Percentiles rank a stretch among this genome's conserved stretches.
phyloP scores from a whole-genome alignment of 2,797 vertebrate species.

The Myiothlypis chrysogaster region DNA sequence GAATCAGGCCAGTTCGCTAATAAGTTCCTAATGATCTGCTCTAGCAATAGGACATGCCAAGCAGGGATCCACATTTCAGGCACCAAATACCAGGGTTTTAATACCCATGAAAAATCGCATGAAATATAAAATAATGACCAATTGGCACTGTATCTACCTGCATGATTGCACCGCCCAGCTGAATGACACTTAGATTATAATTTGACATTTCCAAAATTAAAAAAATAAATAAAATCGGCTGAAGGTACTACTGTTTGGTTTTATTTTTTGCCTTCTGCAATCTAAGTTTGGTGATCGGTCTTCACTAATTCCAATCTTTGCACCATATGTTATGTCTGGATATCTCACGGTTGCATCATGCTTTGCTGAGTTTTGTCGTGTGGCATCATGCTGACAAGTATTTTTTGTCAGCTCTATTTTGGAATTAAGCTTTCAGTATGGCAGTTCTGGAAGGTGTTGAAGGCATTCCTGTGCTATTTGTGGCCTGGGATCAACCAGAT shows the following conservation, averaged over 20 bases:
- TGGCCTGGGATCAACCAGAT: constrained; percentile 88
- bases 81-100: constrained; percentile 32
- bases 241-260: constrained; percentile 48
- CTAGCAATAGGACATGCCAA: not conserved
- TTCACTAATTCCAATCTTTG: constrained; percentile 55
- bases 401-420: constrained; percentile 87
- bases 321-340: constrained; percentile 70
- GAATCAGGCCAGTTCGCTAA: constrained; percentile 44
- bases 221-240: not conserved
- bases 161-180: not conserved
- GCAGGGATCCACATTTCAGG: not conserved
- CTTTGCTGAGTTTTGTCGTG: constrained; percentile 75
- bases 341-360: constrained; percentile 82
- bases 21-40: constrained; percentile 23
- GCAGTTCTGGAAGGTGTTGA: constrained; percentile 88
- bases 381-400: constrained; percentile 81
- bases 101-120: not conserved
- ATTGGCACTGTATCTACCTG: not conserved
- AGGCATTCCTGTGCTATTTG: constrained; percentile 90
- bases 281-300: constrained; percentile 55
- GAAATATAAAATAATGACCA: constrained; percentile 52
- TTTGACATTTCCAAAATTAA: constrained; percentile 33
- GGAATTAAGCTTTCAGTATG: constrained; percentile 82
- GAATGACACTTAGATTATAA: constrained; percentile 30
- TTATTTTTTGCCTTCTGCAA: constrained; percentile 57